Evolutionary conservation across 2,888 invertebrate genomes (phyloP).

Genomic region (Agriopis leucophaearia): DNA sequence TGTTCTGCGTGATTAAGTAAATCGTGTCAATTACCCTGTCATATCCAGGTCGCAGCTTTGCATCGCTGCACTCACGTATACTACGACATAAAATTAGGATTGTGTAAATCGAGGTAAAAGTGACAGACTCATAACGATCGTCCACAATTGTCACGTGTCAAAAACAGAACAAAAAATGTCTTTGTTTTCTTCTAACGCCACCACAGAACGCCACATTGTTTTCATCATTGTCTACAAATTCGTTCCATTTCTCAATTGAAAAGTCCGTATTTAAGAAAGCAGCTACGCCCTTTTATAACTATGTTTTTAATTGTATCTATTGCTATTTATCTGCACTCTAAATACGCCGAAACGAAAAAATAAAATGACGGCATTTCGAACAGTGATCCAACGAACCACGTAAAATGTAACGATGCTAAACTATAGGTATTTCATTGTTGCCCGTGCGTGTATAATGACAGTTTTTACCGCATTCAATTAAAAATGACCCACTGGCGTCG

Average conservation of each 20-base stretch:
- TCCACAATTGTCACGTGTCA: conserved; percentile 35
- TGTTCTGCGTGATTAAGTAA: conserved; percentile 22
- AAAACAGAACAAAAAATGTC: conserved; percentile 18
- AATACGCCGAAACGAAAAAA: conserved; percentile 17
- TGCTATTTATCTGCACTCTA: conserved; percentile 9
- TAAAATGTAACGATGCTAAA: conserved; percentile 53
- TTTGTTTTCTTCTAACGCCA: conserved; percentile 26
- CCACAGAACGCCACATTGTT: conserved; percentile 20
- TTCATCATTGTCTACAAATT: conserved; percentile 30
- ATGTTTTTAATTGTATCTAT: not conserved
- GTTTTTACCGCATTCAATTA: conserved; percentile 82
- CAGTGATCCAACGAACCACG: conserved; percentile 20
- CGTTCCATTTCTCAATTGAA: conserved; percentile 33
- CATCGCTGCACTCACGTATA: conserved; percentile 57
- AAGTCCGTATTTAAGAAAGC: conserved; percentile 13
- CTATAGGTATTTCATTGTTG: conserved; percentile 63
- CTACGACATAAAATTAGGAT: conserved; percentile 54
- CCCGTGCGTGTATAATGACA: conserved; percentile 80
- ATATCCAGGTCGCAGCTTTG: conserved; percentile 53
- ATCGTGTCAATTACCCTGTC: conserved; percentile 24
- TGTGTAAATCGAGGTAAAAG: conserved; percentile 45
- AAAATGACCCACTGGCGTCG: conserved; percentile 77
- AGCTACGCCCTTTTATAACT: conserved; percentile 10
- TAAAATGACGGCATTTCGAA: conserved; percentile 14
- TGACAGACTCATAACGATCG: conserved; percentile 48